Evolutionary conservation across 2,113 vertebrate genomes (phyloP), one percentile per base, ranked within the genome.

Genomic region (Nannospalax galili): DNA sequence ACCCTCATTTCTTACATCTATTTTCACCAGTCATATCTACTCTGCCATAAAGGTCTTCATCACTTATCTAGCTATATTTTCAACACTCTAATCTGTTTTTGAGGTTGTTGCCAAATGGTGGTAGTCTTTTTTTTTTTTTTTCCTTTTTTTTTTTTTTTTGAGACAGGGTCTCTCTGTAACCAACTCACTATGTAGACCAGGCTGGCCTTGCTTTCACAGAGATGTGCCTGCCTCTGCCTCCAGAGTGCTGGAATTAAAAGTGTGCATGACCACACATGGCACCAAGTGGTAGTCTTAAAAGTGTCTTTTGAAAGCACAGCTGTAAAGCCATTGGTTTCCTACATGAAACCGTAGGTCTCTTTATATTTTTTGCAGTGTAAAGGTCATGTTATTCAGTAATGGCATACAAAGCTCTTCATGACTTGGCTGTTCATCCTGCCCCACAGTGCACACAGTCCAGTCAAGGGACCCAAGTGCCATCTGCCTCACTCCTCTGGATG

Each of bases 241-340:
- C 48, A 7, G 48, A 52, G 48, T 52, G 48, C 48, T 52, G 11
- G 48, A 11, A 52, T 52, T 52, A 52, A 52, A 52, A 11, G 48
- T 7, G 48, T 52, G 48, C 11, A 52, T 11, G 11, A n/a, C n/a
- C n/a, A n/a, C n/a, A n/a, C n/a, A n/a, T n/a, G n/a, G n/a, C n/a
- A n/a, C n/a, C 48, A 52, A 32, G 37, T 17, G 28, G 37, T 93
- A 45, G 60, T 45, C 93, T 91, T 60, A 58, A 92, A 96, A 74
- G 2, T 67, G 16, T 60, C 37, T 92, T 92, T 90, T 67, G 74
- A 90, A 90, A 79, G 22, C 37, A 52, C 45, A 60, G 0, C 26
- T 86, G 70, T 72, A 52, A 82, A 88, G 9, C 60, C 78, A 5
- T 77, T 90, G 10, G 26, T 95, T 87, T 80, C 92, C 45, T 88